A percentile compares a stretch with the other conserved stretches of the same genome.
Conservation (phyloP, 2,113 vertebrate genomes). For the Thomomys bottae region DNA sequence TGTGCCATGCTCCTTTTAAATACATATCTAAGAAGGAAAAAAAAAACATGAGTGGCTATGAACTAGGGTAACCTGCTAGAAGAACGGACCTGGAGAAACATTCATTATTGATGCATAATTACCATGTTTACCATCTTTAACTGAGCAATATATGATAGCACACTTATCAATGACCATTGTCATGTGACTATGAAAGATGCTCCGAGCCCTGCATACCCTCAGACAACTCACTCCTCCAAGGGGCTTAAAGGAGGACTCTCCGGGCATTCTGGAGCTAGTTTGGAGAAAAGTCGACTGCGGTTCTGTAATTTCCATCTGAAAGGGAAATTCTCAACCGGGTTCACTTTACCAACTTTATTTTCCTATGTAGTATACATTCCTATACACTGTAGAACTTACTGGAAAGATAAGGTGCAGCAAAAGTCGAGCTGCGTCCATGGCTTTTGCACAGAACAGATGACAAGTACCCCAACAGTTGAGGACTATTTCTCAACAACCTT, state of each 20-base stretch:
- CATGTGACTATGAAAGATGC: constrained; percentile 25
- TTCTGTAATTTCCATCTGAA: constrained; percentile 41
- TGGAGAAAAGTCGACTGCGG: constrained; percentile 57
- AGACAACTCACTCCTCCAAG: not conserved
- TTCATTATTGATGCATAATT: constrained; percentile 44
- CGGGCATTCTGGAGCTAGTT: constrained; percentile 51
- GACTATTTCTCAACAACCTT: not conserved
- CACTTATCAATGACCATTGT: not conserved
- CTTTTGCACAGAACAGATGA: constrained; percentile 34
- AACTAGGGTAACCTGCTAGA: constrained; percentile 2
- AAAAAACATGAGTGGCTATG: not conserved
- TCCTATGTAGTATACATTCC: constrained; percentile 52
- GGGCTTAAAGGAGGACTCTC: constrained; percentile 47
- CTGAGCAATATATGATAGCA: not conserved
- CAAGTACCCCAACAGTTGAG: not conserved
- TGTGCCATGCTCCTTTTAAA: constrained; percentile 59
- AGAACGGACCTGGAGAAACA: constrained; percentile 27
- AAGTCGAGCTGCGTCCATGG: constrained; percentile 75
- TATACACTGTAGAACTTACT: constrained; percentile 70
- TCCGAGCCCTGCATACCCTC: not conserved
- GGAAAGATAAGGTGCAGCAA: not conserved
- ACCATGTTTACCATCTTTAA: constrained; percentile 58
- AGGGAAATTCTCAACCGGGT: constrained; percentile 51
- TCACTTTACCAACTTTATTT: constrained; percentile 16
- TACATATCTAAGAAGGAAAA: constrained; percentile 31